Evolutionary conservation across 2,797 vertebrate species (phyloP).

Genomic region (Micromesistius poutassou): DNA sequence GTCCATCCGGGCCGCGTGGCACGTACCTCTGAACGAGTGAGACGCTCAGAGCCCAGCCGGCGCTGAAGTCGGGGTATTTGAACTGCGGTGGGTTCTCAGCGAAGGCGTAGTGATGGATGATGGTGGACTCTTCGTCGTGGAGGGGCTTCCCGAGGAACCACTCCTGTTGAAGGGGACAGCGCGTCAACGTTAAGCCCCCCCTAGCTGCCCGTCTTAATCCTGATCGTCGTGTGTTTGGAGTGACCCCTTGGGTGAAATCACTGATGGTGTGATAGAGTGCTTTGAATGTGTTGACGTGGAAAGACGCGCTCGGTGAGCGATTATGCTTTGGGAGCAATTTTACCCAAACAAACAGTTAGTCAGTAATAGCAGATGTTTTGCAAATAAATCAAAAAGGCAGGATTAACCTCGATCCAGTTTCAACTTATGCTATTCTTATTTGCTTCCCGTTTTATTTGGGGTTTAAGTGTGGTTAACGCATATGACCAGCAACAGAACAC

Average conservation of each 20-base stretch:
- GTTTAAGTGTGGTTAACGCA: neutral
- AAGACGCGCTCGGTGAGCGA: neutral
- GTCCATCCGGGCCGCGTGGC: neutral
- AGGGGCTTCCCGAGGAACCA: constrained; percentile 95
- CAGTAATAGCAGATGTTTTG: neutral
- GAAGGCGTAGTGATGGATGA: constrained; percentile 98
- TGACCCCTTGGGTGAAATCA: neutral
- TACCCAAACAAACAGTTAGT: neutral
- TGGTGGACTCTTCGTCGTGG: constrained; percentile 90
- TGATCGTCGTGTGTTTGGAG: neutral
- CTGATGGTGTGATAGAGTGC: neutral
- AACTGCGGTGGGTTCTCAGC: constrained; percentile 90
- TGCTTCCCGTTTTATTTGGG: neutral
- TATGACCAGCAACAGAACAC: constrained; percentile 8
- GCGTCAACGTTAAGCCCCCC: constrained; percentile 11
- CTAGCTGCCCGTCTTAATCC: neutral
- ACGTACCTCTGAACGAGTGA: constrained; percentile 88
- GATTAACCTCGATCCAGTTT: neutral
- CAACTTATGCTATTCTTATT: neutral
- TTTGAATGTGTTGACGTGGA: neutral
- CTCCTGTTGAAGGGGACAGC: constrained; percentile 70
- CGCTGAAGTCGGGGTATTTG: constrained; percentile 93
- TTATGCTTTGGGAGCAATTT: neutral
- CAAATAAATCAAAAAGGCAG: neutral
- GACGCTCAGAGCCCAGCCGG: constrained; percentile 90